phyloP scores from a whole-genome alignment of 2,113 vertebrate genomes.

The Notiomystis cincta region DNA sequence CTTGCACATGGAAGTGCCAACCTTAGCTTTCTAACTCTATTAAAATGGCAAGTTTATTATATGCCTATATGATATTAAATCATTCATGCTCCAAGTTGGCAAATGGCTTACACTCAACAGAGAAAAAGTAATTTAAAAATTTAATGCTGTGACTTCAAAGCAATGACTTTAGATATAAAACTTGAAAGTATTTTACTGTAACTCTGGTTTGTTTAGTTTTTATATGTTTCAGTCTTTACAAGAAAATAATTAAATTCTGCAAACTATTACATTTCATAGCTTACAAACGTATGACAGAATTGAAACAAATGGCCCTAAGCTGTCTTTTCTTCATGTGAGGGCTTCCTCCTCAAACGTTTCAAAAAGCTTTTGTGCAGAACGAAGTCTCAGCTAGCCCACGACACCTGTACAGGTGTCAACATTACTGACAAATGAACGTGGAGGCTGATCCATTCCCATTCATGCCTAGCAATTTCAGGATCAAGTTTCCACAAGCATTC shows the following conservation, averaged over 20 bases:
- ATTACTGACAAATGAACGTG: neutral
- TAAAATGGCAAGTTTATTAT: neutral
- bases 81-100: neutral
- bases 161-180: neutral
- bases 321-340: slow-evolving; percentile 67
- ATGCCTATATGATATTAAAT: neutral
- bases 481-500: slow-evolving; percentile 20
- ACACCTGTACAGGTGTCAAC: slow-evolving; percentile 29
- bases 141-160: neutral
- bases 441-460: neutral
- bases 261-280: neutral
- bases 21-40: neutral
- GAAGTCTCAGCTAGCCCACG: neutral
- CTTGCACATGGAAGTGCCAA: neutral
- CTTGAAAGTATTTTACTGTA: neutral
- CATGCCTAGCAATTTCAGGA: slow-evolving; percentile 1
- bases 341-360: slow-evolving; percentile 10
- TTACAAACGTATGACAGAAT: neutral
- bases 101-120: neutral
- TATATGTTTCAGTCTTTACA: neutral
- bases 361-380: slow-evolving; percentile 23
- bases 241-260: neutral
- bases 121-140: neutral
- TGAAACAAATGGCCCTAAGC: slow-evolving; percentile 39
- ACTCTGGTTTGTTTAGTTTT: neutral